Percentiles rank a stretch among this genome's conserved stretches.
phyloP scores from a whole-genome alignment of 2,888 invertebrate genomes.

The Agrotis clavis region DNA sequence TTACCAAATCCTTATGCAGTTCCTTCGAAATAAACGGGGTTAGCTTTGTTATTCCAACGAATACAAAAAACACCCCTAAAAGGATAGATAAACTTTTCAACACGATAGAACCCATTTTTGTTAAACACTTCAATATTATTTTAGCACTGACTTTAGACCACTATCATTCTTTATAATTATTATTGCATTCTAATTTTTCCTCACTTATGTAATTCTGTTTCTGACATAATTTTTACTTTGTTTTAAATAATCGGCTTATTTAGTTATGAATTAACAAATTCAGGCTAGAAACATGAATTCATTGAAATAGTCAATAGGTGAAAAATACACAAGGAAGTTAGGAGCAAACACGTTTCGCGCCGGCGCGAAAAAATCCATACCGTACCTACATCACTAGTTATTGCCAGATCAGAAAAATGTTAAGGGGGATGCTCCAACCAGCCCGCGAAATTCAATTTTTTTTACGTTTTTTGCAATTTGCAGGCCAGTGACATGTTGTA shows the following conservation, averaged over 20 bases:
- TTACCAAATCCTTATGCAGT: slow-evolving; percentile 98
- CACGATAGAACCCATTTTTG: slow-evolving; percentile 93
- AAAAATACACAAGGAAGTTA: slow-evolving; percentile 60
- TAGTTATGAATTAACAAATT: slow-evolving; percentile 15
- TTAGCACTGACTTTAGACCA: slow-evolving; percentile 64
- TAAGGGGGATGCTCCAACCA: too few relatives aligned
- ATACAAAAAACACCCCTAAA: slow-evolving; percentile 98
- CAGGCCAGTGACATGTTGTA: too few relatives aligned
- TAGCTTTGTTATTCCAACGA: slow-evolving; percentile 98
- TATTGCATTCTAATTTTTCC: slow-evolving; percentile 25
- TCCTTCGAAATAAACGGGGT: slow-evolving; percentile 98
- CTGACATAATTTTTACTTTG: slow-evolving; percentile 33
- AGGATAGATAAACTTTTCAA: slow-evolving; percentile 97
- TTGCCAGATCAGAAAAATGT: slow-evolving; percentile 53
- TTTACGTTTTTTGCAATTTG: too few relatives aligned
- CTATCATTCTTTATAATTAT: slow-evolving; percentile 47
- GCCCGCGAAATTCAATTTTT: too few relatives aligned
- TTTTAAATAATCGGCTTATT: slow-evolving; percentile 12
- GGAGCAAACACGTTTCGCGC: slow-evolving; percentile 84
- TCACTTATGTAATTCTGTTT: slow-evolving; percentile 52
- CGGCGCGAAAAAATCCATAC: slow-evolving; percentile 90
- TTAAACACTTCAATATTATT: slow-evolving; percentile 58
- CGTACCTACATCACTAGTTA: slow-evolving; percentile 25
- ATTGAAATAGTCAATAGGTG: slow-evolving; percentile 30
- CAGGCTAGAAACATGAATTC: slow-evolving; percentile 42